Percentiles rank a stretch among this genome's conserved stretches.
These are phyloP conservation scores for Lucilia sericata DNA, from an alignment of 1,140 invertebrate species.

Conservation along the genomic window DNA sequence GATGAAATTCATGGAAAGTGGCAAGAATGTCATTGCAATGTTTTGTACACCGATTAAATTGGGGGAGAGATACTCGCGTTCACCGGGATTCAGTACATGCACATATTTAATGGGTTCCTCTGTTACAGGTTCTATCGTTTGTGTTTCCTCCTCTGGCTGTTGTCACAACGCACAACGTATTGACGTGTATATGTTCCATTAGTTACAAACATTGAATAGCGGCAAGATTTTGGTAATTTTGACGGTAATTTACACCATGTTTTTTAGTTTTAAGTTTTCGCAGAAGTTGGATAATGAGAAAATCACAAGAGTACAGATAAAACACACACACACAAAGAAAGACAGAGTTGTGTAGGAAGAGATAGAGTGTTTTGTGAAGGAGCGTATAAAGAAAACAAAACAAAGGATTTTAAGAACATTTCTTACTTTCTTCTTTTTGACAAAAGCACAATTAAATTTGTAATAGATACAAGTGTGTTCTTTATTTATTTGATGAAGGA, in stretches of 20 bases:
- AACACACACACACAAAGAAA: background rate
- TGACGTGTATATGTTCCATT: background rate
- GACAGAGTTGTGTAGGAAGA: background rate
- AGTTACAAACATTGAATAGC: background rate
- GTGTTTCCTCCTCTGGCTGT: background rate
- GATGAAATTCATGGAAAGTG: conserved; percentile 62
- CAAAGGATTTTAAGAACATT: conserved; percentile 21
- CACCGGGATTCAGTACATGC: conserved; percentile 64
- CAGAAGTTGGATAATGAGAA: background rate
- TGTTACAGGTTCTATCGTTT: conserved; percentile 35
- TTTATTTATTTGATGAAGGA: background rate
- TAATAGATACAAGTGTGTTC: background rate
- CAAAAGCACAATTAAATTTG: background rate
- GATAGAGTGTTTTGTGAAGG: background rate
- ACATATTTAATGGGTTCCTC: conserved; percentile 62
- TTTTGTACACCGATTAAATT: conserved; percentile 66
- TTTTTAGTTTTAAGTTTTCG: background rate
- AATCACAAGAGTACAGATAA: background rate
- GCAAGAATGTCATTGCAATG: conserved; percentile 65
- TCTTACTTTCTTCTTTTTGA: background rate
- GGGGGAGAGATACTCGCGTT: conserved; percentile 64
- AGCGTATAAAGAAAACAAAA: conserved; percentile 2
- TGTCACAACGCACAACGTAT: background rate
- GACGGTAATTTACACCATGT: background rate
- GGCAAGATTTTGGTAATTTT: too few species aligned